Evolutionary conservation across 2,113 vertebrate species (phyloP), one percentile per base, ranked within the genome.

Genomic region (Equus przewalskii): DNA sequence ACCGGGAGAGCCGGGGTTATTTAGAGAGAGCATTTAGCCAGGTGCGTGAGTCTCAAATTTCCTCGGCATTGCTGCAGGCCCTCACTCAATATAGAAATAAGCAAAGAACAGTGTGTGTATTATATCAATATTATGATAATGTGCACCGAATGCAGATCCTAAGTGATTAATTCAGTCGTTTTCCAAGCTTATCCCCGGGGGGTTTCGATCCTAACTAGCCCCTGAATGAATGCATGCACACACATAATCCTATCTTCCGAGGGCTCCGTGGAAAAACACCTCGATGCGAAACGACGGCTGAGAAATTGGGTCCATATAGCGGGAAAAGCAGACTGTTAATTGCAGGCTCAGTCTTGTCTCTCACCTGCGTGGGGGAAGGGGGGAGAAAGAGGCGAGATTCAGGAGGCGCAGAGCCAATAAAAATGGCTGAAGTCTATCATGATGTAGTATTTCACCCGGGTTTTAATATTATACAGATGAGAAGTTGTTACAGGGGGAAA

Each of bases 21-120:
- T 98, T 98, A 96, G 94, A 96, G 96, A 91, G 92, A 94, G 78
- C 79, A 7, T 97, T 98, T 90, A 93, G 96, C 98, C 98, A 98
- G 97, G 98, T 98, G 98, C 22, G 5, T 14, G 75, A 12, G 94
- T 92, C 87, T 97, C 98, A 84, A 0, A 46, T 98, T 98, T 98
- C 98, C 69, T 96, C 69, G 0, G 79, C 94, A 94, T 92, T 95
- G 93, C 97, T 93, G 86, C 89, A 69, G 92, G 94, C 89, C 73
- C 88, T 80, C 79, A 13, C 60, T 83, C 96, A 44, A 21, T 46
- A 72, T 22, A 96, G 96, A 91, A 97, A 94, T 87, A 92, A 95
- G 88, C 58, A 78, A 89, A 93, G 95, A 92, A 96, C 97, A 97
- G 97, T 95, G 93, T 46, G 65, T 90, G 97, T 64, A 97, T 98